Base-by-base conservation (phyloP, 2,797 vertebrate species). In the Ataeniobius toweri region DNA sequence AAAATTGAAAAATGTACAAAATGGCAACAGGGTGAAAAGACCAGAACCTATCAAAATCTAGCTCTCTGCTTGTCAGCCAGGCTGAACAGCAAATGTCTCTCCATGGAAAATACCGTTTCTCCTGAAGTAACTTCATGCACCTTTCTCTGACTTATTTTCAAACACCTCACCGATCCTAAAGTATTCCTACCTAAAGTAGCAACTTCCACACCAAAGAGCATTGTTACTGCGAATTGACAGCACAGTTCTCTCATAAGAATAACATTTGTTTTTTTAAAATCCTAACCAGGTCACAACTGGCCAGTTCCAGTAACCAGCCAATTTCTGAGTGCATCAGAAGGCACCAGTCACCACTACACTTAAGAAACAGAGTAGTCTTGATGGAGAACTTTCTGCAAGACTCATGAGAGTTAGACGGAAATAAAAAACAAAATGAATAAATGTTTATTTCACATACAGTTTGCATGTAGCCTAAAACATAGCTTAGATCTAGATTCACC, bases 351-450 rank as follows among this genome's bases (percentile, higher is more conserved):
- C 82, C 46, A 58, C 48, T 69, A 82, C 77, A 61, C 18, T 75
- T 73, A 83, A 76, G 75, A 28, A 58, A 79, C 55, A 83, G 71
- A 58, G 73, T 51, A 58, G 73, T 73, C 78, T 78, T 92, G 91
- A 92, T 92, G 87, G 85, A 88, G 86, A 82, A 77, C 80, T 90
- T 92, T 85, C 85, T 55, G 83, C 80, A 86, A 89, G 65, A 67
- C 55, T 80, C 22, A 36, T 65, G 7, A 39, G 22, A 22, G 6
- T 36, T 39, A 0, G 10, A 20, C 22, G 61, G 18, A 65, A 65
- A 65, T 31, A 2, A 20, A 18, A 39, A 20, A 39, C n/a, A 10
- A 39, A 36, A 0, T 7, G 14, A 31, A 61, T 31, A 61, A 61
- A 61, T 18, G 18, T 61, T 61, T 16, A 61, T 61, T 65, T 39